Evolutionary conservation across 2,888 invertebrate genomes (phyloP).

Genomic region (Operophtera brumata): DNA sequence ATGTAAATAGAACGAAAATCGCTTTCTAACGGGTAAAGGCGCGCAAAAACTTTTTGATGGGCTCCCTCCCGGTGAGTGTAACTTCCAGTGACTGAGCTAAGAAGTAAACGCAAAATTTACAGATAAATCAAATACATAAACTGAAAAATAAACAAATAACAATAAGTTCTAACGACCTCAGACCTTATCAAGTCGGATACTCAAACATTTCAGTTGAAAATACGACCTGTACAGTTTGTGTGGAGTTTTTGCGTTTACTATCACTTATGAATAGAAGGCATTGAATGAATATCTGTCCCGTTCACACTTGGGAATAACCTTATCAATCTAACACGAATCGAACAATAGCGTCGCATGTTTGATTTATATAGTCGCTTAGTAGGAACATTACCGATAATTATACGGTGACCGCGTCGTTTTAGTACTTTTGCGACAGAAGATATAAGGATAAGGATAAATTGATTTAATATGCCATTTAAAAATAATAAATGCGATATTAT

Average conservation of each 20-base stretch:
- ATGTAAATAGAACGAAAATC: conserved; percentile 67
- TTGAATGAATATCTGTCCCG: conserved; percentile 73
- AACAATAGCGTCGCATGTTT: conserved; percentile 80
- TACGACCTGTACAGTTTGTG: conserved; percentile 26
- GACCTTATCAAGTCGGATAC: neutral
- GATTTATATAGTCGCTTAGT: conserved; percentile 81
- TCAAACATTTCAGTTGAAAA: neutral
- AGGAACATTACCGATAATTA: conserved; percentile 80
- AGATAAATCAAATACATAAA: conserved; percentile 23
- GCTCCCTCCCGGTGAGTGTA: conserved; percentile 50
- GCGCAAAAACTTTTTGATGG: conserved; percentile 68
- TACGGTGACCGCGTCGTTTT: conserved; percentile 61
- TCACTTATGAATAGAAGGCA: conserved; percentile 72
- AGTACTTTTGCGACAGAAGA: conserved; percentile 51
- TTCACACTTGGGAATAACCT: conserved; percentile 78
- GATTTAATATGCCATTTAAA: neutral
- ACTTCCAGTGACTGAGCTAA: conserved; percentile 20
- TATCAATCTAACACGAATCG: conserved; percentile 80
- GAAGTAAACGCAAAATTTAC: conserved; percentile 44
- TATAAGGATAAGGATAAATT: neutral
- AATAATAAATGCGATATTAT: too few relatives aligned
- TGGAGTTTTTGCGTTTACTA: conserved; percentile 52
- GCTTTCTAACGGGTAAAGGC: conserved; percentile 63
- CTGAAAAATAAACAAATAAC: neutral
- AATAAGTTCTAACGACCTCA: neutral